Evolutionary conservation across 2,888 invertebrate genomes (phyloP).

Genomic region (Chrysomela aeneicollis): DNA sequence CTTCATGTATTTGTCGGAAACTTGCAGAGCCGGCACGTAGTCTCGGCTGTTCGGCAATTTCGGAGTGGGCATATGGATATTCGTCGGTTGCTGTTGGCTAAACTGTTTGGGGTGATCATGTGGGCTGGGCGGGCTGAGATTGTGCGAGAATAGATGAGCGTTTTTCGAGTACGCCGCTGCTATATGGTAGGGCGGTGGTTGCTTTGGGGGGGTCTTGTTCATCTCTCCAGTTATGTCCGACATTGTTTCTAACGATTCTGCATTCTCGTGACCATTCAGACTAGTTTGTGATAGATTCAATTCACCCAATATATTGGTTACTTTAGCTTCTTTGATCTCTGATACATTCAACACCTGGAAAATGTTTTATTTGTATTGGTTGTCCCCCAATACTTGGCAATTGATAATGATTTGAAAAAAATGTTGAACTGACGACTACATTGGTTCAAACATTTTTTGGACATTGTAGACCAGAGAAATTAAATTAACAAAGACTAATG

Average conservation of each 20-base stretch:
- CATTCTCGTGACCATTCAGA: conserved; percentile 42
- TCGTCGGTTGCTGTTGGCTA: conserved; percentile 53
- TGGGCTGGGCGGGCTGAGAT: conserved; percentile 48
- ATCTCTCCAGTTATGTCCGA: conserved; percentile 40
- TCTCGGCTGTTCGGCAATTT: conserved; percentile 47
- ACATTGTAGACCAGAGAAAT: no score
- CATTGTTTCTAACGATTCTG: conserved; percentile 40
- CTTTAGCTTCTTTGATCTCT: conserved; percentile 62
- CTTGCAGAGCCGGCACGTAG: conserved; percentile 29
- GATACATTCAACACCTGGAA: conserved; percentile 49
- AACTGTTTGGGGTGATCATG: conserved; percentile 54
- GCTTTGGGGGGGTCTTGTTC: conserved; percentile 58
- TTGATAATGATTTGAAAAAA: no score
- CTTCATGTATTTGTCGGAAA: conserved; percentile 35
- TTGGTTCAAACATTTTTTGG: no score
- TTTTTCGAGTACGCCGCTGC: conserved; percentile 85
- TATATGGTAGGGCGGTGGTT: conserved; percentile 85
- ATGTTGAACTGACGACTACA: no score
- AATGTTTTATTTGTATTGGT: no score
- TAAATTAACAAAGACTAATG: no score
- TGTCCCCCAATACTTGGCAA: no score
- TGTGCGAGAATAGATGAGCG: conserved; percentile 68
- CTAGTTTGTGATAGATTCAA: conserved; percentile 46
- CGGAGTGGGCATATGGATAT: conserved; percentile 54
- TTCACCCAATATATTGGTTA: conserved; percentile 54